phyloP scores from a whole-genome alignment of 1,140 invertebrate species.

The Apis florea region DNA sequence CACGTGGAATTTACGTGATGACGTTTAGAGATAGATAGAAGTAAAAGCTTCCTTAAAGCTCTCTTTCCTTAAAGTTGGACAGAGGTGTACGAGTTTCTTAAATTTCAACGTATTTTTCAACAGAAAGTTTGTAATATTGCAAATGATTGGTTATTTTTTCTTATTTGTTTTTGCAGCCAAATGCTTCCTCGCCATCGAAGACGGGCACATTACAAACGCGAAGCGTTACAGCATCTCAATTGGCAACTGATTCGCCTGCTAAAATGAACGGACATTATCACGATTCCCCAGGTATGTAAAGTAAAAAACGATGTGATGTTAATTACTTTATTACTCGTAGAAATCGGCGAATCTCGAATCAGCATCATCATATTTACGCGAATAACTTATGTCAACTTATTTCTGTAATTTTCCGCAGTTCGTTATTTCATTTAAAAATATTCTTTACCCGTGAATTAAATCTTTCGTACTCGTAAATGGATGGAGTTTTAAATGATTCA shows the following conservation, averaged over 20 bases:
- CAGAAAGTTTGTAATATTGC: not conserved
- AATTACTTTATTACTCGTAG: not conserved
- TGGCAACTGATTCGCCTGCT: constrained; percentile 91
- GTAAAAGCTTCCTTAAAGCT: not conserved
- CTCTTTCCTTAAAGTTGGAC: too few relatives aligned
- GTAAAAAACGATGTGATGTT: not conserved
- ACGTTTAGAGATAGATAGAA: too few relatives aligned
- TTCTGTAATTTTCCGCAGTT: not conserved
- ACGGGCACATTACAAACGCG: constrained; percentile 92
- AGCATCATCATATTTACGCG: not conserved
- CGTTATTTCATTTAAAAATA: not conserved
- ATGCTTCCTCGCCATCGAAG: constrained; percentile 80
- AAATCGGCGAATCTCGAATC: not conserved
- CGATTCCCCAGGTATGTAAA: constrained; percentile 84
- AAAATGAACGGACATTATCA: constrained; percentile 89
- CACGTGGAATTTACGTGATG: too few relatives aligned
- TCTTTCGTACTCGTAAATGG: not conserved
- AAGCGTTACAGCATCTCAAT: constrained; percentile 93
- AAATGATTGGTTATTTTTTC: not conserved
- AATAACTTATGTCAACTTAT: not conserved
- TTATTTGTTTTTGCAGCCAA: constrained; percentile 77
- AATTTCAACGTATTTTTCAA: not conserved
- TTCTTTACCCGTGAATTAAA: not conserved
- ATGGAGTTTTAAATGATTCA: not conserved
- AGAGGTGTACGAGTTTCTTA: not conserved